A percentile compares a stretch with the other conserved stretches of the same genome.
phyloP scores from a whole-genome alignment of 1,140 invertebrate species.

The Zelostemma sp. region DNA sequence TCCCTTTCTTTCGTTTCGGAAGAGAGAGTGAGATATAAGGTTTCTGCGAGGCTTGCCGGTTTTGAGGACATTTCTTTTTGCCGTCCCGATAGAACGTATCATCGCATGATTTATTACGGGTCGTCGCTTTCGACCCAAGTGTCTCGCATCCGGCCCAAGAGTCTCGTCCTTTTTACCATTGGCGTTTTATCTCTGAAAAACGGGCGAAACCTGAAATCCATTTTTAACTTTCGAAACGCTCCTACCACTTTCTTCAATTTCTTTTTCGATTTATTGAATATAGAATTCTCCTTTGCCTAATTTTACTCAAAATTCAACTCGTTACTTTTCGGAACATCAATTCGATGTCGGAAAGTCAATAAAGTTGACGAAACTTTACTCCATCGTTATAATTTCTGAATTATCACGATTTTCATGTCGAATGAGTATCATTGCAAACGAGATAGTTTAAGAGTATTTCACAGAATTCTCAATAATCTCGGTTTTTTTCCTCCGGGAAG shows the following conservation, averaged over 20 bases:
- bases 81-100: conserved; percentile 59
- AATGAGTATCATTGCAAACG: too few relatives aligned
- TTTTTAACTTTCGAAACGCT: too few relatives aligned
- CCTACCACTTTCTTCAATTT: not conserved
- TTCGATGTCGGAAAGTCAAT: too few relatives aligned
- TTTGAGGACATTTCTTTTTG: conserved; percentile 55
- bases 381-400: too few relatives aligned
- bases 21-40: conserved; percentile 42
- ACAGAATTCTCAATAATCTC: too few relatives aligned
- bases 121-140: conserved; percentile 53
- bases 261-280: not conserved
- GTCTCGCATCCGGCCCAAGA: conserved; percentile 47
- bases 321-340: too few relatives aligned
- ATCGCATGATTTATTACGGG: conserved; percentile 65
- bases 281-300: not conserved
- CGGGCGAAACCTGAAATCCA: not conserved
- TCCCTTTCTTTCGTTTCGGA: too few relatives aligned
- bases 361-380: too few relatives aligned
- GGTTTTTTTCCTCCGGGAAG: too few relatives aligned
- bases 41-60: conserved; percentile 44
- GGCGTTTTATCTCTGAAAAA: conserved; percentile 32
- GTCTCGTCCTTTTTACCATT: conserved; percentile 8
- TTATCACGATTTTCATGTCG: too few relatives aligned
- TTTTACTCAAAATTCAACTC: too few relatives aligned
- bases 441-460: too few relatives aligned